These are phyloP conservation scores for Telenomus remus DNA, from an alignment of 1,140 invertebrate genomes.

Conservation along the genomic window DNA sequence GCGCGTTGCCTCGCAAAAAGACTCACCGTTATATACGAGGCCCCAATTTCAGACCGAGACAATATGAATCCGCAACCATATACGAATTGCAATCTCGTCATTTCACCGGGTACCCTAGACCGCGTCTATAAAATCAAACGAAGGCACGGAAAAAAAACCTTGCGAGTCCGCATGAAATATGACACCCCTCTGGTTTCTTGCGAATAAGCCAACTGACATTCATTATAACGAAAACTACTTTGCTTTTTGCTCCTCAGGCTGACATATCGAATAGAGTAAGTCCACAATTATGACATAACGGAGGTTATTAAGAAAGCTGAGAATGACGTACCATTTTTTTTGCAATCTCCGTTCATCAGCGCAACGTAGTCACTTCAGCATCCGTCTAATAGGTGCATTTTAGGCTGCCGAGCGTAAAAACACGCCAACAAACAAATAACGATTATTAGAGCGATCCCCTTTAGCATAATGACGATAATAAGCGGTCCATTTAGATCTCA, in stretches of 20 bases:
- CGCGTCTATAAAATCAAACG: too few species aligned
- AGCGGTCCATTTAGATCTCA: neutral
- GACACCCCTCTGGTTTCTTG: neutral
- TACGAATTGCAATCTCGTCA: too few species aligned
- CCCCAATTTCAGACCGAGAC: too few species aligned
- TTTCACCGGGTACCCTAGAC: too few species aligned
- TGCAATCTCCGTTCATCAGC: slow-evolving; percentile 26
- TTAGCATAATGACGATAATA: slow-evolving; percentile 14
- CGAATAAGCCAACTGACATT: slow-evolving; percentile 8
- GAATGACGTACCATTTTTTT: slow-evolving; percentile 32
- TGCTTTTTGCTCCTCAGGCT: neutral
- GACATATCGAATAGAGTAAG: slow-evolving; percentile 24
- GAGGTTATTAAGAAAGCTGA: slow-evolving; percentile 27
- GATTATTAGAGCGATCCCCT: slow-evolving; percentile 15
- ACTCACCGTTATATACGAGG: too few species aligned
- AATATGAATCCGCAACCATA: too few species aligned
- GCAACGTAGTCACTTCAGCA: slow-evolving; percentile 13
- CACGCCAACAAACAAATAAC: slow-evolving; percentile 20
- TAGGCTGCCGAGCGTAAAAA: slow-evolving; percentile 8
- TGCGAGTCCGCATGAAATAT: slow-evolving; percentile 18
- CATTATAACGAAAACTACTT: slow-evolving; percentile 7
- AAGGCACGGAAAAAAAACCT: slow-evolving; percentile 20
- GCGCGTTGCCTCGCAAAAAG: neutral
- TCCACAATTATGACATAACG: slow-evolving; percentile 42
- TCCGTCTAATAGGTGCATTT: slow-evolving; percentile 5